These are phyloP conservation scores for Cherax quadricarinatus DNA, from an alignment of 1,140 invertebrate species.

Conservation along the genomic window DNA sequence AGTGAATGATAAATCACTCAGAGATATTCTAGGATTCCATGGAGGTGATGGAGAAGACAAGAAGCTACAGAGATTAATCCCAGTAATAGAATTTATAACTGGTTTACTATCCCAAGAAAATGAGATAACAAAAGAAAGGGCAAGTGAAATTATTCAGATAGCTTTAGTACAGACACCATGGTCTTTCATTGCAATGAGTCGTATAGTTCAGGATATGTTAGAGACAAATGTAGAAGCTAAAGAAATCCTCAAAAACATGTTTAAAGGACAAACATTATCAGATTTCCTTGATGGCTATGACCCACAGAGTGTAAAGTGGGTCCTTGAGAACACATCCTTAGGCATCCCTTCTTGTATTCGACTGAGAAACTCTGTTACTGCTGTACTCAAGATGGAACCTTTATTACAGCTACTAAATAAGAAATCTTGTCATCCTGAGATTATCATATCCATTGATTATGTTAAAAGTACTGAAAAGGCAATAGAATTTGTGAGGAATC, in stretches of 20 bases:
- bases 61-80: slow-evolving; percentile 44
- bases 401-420: not conserved
- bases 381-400: not conserved
- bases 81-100: slow-evolving; percentile 43
- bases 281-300: slow-evolving; percentile 19
- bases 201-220: not conserved
- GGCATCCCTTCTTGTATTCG: not conserved
- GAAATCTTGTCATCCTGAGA: not conserved
- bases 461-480: not conserved
- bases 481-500: not conserved
- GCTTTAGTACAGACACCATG: slow-evolving; percentile 18
- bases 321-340: slow-evolving; percentile 24
- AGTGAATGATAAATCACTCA: not conserved
- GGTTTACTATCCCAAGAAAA: not conserved
- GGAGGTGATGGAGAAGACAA: not conserved
- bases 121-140: not conserved
- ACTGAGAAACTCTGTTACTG: not conserved
- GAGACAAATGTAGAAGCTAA: not conserved
- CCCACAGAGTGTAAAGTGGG: slow-evolving; percentile 21
- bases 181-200: slow-evolving; percentile 1
- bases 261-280: not conserved
- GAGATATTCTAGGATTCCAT: slow-evolving; percentile 17
- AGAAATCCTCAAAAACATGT: not conserved
- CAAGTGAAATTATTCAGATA: slow-evolving; percentile 19
- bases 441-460: slow-evolving; percentile 8